Conservation (phyloP, 92 coral and sea anemone species). For the Heliopora coerulea region DNA sequence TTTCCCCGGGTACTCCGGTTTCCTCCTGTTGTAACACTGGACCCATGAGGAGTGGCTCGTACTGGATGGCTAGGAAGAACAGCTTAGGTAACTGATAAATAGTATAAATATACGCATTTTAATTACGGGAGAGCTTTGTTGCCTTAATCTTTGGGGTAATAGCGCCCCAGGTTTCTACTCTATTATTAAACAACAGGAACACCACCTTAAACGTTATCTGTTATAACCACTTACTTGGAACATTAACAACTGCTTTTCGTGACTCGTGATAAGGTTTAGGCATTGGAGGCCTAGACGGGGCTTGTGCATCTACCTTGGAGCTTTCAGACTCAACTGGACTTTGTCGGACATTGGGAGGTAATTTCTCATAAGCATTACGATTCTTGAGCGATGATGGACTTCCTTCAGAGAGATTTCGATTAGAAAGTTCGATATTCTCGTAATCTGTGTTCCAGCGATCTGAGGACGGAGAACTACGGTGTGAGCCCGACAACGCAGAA, state of each 20-base stretch:
- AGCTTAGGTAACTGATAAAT: too few relatives aligned
- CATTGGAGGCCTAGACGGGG: conserved; percentile 13
- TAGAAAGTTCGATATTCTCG: conserved; percentile 66
- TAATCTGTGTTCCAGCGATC: conserved; percentile 60
- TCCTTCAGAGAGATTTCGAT: conserved; percentile 43
- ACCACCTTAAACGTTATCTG: too few relatives aligned
- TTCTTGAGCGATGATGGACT: conserved; percentile 34
- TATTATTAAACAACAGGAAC: too few relatives aligned
- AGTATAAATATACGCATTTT: too few relatives aligned
- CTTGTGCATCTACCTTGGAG: conserved; percentile 43
- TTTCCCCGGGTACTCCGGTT: too few relatives aligned
- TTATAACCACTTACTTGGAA: neutral
- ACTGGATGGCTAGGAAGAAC: too few relatives aligned
- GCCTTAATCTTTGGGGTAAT: too few relatives aligned
- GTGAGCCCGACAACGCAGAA: conserved; percentile 3
- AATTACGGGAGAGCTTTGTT: too few relatives aligned
- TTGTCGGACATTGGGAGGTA: conserved; percentile 75
- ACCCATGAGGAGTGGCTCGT: too few relatives aligned
- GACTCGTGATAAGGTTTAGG: conserved; percentile 39
- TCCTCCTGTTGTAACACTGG: too few relatives aligned
- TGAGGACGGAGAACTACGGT: conserved; percentile 19
- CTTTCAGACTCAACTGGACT: conserved; percentile 46
- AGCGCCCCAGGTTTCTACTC: too few relatives aligned
- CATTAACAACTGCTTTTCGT: neutral
- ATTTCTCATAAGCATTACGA: conserved; percentile 69